Conservation (phyloP, 2,113 vertebrate species). For the Peromyscus maniculatus region DNA sequence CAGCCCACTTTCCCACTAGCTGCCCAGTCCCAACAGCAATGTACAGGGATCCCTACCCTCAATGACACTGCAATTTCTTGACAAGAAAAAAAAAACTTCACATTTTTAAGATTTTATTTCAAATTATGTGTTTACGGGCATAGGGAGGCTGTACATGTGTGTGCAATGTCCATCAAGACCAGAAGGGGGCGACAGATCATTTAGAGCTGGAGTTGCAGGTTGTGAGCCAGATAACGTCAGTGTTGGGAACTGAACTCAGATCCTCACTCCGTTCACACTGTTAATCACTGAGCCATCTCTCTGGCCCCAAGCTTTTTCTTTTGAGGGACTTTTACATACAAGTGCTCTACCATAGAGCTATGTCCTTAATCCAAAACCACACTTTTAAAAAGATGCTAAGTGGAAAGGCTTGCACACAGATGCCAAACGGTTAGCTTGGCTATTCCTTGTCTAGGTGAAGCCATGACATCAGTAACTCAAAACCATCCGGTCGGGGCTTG, state of each 20-base stretch:
- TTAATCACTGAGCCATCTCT: neutral
- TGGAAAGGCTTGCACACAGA: neutral
- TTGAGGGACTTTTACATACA: neutral
- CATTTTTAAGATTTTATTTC: neutral
- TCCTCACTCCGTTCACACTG: neutral
- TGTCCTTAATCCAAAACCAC: neutral
- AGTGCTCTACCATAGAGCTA: neutral
- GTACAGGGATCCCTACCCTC: neutral
- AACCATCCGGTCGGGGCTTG: neutral
- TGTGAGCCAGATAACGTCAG: neutral
- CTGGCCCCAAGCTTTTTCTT: neutral
- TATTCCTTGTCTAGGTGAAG: neutral
- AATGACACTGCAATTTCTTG: neutral
- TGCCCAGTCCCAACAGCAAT: accelerated
- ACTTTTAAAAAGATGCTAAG: neutral
- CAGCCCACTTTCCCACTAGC: neutral
- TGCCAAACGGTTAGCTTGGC: neutral
- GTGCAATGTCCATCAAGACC: neutral
- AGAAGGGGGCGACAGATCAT: neutral
- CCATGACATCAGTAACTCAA: too few species aligned
- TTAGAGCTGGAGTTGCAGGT: neutral
- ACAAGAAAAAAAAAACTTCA: accelerated
- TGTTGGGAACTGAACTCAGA: neutral
- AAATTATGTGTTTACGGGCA: neutral
- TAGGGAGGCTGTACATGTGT: neutral